phyloP scores from a whole-genome alignment of 1,140 invertebrate genomes.

The Magallana ariakensis region DNA sequence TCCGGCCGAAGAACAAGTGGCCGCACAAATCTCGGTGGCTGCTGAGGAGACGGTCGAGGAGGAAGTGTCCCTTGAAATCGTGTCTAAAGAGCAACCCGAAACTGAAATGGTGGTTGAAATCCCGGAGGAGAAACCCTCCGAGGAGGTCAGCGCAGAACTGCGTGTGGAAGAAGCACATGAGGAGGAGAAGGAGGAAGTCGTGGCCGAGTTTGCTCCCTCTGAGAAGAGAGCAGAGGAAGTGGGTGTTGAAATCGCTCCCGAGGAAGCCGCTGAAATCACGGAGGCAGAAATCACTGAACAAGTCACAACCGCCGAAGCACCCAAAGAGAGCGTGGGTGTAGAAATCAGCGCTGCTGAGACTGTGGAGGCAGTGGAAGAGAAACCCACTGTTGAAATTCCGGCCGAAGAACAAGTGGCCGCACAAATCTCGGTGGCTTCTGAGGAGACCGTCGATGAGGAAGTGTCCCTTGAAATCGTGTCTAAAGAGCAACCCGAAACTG shows the following conservation, averaged over 20 bases:
- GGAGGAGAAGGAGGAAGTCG: too few relatives aligned
- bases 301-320: too few relatives aligned
- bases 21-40: background rate
- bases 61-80: background rate
- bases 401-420: too few relatives aligned
- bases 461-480: background rate
- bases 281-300: too few relatives aligned
- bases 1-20: too few relatives aligned
- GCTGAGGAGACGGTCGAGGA: background rate
- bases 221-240: constrained; percentile 33
- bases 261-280: too few relatives aligned
- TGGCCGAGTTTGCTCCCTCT: too few relatives aligned
- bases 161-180: constrained; percentile 47
- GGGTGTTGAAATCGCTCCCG: too few relatives aligned
- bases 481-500: background rate
- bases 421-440: background rate
- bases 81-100: background rate
- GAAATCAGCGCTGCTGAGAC: too few relatives aligned
- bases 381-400: too few relatives aligned
- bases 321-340: too few relatives aligned
- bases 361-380: too few relatives aligned
- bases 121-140: constrained; percentile 47
- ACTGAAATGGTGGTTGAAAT: constrained; percentile 13
- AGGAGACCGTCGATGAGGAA: background rate
- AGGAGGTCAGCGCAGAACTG: constrained; percentile 46